Evolutionary conservation across 2,888 invertebrate genomes (phyloP), one percentile per base, ranked within the genome.

Genomic region (Mesorhabditis sp.): DNA sequence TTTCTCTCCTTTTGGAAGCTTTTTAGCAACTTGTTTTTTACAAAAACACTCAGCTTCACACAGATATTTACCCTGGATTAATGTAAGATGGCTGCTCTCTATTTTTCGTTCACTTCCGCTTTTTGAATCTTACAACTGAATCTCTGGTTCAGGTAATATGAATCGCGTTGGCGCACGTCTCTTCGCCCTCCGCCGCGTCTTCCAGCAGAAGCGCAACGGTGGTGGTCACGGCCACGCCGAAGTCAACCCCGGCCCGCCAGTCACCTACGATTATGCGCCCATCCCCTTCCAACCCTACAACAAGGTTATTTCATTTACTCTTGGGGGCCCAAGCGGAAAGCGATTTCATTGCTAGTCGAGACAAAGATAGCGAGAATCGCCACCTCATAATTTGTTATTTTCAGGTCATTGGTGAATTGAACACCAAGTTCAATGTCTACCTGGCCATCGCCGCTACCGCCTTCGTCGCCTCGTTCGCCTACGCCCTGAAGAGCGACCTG

Each of bases 401-500:
- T 66, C 43, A 74, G 72, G 81, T 82, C 5, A 72, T 81, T 71
- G 76, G 76, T 58, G 80, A 82, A 71, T 77, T 82, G 64, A 77
- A 80, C 70, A 68, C 70, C 62, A 82, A 82, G 73, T 82, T 82
- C 76, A 80, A 80, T 76, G 72, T 74, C 64, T 80, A 77, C 67
- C 73, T 82, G 67, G 80, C 74, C 41, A 71, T 77, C 66, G 70
- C 74, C 13, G 50, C 71, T 65, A 64, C 67, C 65, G 58, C 72
- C 45, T 72, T 76, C 66, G 66, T 69, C 43, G 66, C 70, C 13
- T 68, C 71, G 50, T 58, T 75, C 68, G 70, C 71, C 69, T 45
- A 68, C 45, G 78, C 78, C 45, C 28, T 76, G 67, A 77, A 76
- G 73, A 71, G 72, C 43, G 75, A 80, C 66, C 70, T 78, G 65